Conservation (phyloP, 2,888 invertebrate genomes). For the Eilema griseolum region DNA sequence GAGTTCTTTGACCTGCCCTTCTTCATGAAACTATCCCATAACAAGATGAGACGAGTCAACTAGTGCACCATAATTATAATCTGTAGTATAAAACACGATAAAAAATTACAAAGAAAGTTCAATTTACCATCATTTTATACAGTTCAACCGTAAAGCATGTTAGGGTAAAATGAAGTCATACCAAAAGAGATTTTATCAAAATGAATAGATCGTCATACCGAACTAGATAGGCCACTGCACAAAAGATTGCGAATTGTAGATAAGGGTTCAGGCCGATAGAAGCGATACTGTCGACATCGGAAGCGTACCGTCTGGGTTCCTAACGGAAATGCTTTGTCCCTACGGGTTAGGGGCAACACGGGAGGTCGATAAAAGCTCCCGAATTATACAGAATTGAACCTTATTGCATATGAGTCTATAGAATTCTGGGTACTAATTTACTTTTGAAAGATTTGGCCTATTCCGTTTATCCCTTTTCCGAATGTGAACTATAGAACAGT, state of each 20-base stretch:
- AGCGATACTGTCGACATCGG: conserved; percentile 69
- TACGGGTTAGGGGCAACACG: conserved; percentile 54
- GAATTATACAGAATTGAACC: conserved; percentile 52
- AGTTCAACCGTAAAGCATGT: conserved; percentile 27
- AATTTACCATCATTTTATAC: neutral
- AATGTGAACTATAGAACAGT: conserved; percentile 10
- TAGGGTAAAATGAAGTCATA: conserved; percentile 38
- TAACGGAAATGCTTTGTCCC: conserved; percentile 75
- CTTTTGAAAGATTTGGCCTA: conserved; percentile 40
- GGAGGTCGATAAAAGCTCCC: conserved; percentile 52
- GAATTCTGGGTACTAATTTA: conserved; percentile 48
- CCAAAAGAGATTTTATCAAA: conserved; percentile 44
- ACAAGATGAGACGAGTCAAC: neutral
- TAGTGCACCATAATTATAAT: neutral
- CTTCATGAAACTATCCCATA: neutral
- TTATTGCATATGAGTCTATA: conserved; percentile 50
- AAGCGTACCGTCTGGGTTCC: conserved; percentile 61
- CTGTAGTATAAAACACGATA: neutral
- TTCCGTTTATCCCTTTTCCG: conserved; percentile 37
- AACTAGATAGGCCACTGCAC: conserved; percentile 50
- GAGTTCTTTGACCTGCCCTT: too few species aligned
- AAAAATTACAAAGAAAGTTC: neutral
- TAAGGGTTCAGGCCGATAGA: conserved; percentile 53
- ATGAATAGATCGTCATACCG: conserved; percentile 49
- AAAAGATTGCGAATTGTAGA: conserved; percentile 56